Evolutionary conservation across 2,888 invertebrate genomes (phyloP).

Genomic region (Tipula confusa): DNA sequence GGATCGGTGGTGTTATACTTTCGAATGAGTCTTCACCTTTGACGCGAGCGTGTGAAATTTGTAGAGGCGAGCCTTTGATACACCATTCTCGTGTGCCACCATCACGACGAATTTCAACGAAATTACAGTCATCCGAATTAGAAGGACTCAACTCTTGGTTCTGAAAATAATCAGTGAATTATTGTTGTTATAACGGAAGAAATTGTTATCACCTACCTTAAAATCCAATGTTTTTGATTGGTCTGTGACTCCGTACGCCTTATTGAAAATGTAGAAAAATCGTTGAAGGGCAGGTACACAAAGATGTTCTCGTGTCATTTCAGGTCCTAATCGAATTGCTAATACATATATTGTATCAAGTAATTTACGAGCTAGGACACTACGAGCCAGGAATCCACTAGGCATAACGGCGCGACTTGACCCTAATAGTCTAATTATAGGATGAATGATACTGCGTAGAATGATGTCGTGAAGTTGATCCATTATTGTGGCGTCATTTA

Average conservation of each 20-base stretch:
- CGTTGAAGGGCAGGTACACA: slow-evolving; percentile 66
- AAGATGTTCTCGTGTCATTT: slow-evolving; percentile 70
- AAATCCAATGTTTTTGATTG: not conserved
- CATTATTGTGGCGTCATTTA: slow-evolving; percentile 81
- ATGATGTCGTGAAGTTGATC: slow-evolving; percentile 83
- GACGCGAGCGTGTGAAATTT: slow-evolving; percentile 47
- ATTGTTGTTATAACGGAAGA: not conserved
- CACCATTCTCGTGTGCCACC: slow-evolving; percentile 60
- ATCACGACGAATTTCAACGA: slow-evolving; percentile 58
- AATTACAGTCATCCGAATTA: slow-evolving; percentile 45
- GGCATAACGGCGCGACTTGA: slow-evolving; percentile 78
- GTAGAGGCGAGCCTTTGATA: slow-evolving; percentile 54
- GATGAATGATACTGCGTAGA: slow-evolving; percentile 76
- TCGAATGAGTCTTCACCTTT: slow-evolving; percentile 54
- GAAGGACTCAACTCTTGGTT: slow-evolving; percentile 28
- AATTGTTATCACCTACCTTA: not conserved
- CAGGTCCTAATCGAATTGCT: slow-evolving; percentile 69
- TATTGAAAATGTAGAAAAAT: slow-evolving; percentile 79
- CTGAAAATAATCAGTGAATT: not conserved
- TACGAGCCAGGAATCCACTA: slow-evolving; percentile 69
- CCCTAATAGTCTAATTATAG: slow-evolving; percentile 73
- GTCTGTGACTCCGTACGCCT: slow-evolving; percentile 51
- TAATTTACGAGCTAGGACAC: slow-evolving; percentile 73
- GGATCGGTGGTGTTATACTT: slow-evolving; percentile 57
- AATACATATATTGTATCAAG: slow-evolving; percentile 76